A percentile compares a stretch with the other conserved stretches of the same genome.
Conservation (phyloP, 2,797 vertebrate species). For the Emydoidea blandingii region DNA sequence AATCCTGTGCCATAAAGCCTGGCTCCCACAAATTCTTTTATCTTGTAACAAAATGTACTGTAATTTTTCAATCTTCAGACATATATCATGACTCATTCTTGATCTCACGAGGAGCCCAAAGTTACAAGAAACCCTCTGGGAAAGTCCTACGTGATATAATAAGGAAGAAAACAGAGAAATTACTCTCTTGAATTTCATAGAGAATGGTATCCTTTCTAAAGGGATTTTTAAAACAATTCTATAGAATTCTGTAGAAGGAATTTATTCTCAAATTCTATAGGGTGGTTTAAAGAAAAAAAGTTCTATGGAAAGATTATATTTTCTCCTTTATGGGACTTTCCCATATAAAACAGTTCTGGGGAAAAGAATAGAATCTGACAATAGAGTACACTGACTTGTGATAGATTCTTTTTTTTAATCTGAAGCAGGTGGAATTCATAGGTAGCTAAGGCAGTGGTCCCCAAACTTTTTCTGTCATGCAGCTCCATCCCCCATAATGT, state of each 20-base stretch:
- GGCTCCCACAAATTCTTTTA: not conserved
- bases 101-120: not conserved
- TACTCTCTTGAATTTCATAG: not conserved
- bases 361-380: not conserved
- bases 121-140: not conserved
- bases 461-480: too few species aligned
- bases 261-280: not conserved
- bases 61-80: not conserved
- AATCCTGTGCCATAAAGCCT: not conserved
- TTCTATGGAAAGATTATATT: not conserved
- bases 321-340: not conserved
- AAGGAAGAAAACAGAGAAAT: not conserved
- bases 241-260: not conserved
- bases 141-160: not conserved
- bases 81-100: not conserved
- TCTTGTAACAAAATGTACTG: not conserved
- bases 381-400: not conserved
- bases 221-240: not conserved
- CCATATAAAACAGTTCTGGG: not conserved
- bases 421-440: not conserved
- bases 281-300: not conserved
- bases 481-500: too few species aligned
- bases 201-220: not conserved
- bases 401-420: not conserved
- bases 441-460: accelerated